A percentile compares a stretch with the other conserved stretches of the same genome.
These are phyloP conservation scores for Eulithis testata DNA, from an alignment of 2,888 invertebrate species.

Conservation along the genomic window DNA sequence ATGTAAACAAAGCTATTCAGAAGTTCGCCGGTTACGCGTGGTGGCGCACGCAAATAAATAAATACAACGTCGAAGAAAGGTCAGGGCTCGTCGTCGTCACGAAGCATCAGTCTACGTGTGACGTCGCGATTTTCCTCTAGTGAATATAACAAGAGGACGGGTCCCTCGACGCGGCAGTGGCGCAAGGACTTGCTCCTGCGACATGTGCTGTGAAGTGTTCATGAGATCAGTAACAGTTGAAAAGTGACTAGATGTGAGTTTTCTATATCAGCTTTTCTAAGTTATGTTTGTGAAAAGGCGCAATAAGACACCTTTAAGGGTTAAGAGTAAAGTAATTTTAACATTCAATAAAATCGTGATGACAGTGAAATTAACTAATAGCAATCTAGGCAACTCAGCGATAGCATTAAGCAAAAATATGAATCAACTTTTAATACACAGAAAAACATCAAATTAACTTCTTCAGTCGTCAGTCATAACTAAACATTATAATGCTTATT, in stretches of 20 bases:
- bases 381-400: too few species aligned
- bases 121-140: constrained; percentile 33
- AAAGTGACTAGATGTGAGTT: constrained; percentile 32
- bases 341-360: too few species aligned
- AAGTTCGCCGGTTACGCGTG: constrained; percentile 22
- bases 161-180: constrained; percentile 39
- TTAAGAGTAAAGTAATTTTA: neutral
- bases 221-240: constrained; percentile 13
- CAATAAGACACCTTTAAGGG: neutral
- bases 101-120: constrained; percentile 3
- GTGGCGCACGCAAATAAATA: constrained; percentile 21
- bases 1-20: constrained; percentile 18
- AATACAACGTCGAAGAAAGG: constrained; percentile 28
- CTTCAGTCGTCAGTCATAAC: too few species aligned
- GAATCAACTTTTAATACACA: too few species aligned
- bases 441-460: too few species aligned
- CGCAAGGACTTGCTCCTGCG: constrained; percentile 38
- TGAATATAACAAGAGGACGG: constrained; percentile 37
- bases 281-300: neutral
- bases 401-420: too few species aligned
- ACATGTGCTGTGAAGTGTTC: constrained; percentile 26
- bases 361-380: too few species aligned
- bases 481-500: too few species aligned
- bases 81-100: constrained; percentile 22
- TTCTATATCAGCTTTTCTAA: neutral